These are phyloP conservation scores for Eretmocerus hayati DNA, from an alignment of 2,888 invertebrate species.

Conservation along the genomic window DNA sequence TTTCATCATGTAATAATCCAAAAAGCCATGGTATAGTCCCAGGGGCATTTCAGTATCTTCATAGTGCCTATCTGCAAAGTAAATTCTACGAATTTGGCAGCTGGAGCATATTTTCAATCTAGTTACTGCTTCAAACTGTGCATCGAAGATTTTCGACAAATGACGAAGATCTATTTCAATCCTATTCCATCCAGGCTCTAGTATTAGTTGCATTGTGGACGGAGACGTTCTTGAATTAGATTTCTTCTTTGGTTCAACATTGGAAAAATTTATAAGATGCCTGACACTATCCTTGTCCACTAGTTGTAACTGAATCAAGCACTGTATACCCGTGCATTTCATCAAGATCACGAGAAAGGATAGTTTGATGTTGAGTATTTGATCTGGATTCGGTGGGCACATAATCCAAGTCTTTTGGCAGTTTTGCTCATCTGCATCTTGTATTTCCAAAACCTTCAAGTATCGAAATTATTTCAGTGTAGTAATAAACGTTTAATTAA, in stretches of 20 bases:
- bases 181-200: slow-evolving; percentile 92
- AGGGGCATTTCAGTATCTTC: slow-evolving; percentile 30
- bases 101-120: slow-evolving; percentile 91
- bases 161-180: slow-evolving; percentile 91
- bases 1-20: slow-evolving; percentile 37
- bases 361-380: slow-evolving; percentile 84
- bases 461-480: slow-evolving; percentile 65
- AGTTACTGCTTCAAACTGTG: slow-evolving; percentile 81
- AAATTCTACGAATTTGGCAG: slow-evolving; percentile 81
- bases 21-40: slow-evolving; percentile 33
- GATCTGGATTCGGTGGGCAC: slow-evolving; percentile 84
- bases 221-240: slow-evolving; percentile 34
- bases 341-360: slow-evolving; percentile 92
- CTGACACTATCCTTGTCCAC: slow-evolving; percentile 12
- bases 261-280: slow-evolving; percentile 24
- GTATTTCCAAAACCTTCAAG: slow-evolving; percentile 76
- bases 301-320: slow-evolving; percentile 93
- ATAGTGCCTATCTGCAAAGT: slow-evolving; percentile 62
- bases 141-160: slow-evolving; percentile 83
- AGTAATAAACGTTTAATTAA: not conserved
- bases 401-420: slow-evolving; percentile 89
- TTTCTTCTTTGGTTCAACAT: slow-evolving; percentile 58
- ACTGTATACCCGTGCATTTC: slow-evolving; percentile 90
- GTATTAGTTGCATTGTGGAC: slow-evolving; percentile 54
- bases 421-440: slow-evolving; percentile 88